Evolutionary conservation across 2,113 vertebrate species (phyloP).

Genomic region (Canis aureus): DNA sequence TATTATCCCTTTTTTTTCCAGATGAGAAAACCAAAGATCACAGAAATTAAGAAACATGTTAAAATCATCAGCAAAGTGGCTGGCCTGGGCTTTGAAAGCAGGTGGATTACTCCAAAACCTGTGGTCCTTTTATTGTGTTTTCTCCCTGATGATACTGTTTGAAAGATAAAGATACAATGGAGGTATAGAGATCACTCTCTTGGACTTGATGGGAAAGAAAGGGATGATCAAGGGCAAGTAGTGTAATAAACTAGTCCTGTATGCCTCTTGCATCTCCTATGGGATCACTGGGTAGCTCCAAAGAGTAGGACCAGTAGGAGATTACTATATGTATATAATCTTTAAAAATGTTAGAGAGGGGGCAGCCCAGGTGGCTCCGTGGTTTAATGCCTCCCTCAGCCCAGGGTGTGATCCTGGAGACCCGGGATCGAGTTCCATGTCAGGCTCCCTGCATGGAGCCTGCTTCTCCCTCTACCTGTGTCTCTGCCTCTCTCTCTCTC

Average conservation of each 20-base stretch:
- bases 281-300: not conserved
- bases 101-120: not conserved
- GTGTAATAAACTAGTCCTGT: not conserved
- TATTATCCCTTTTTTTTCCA: not conserved
- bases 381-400: too few species aligned
- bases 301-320: not conserved
- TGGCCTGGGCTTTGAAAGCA: constrained; percentile 14
- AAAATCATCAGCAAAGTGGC: not conserved
- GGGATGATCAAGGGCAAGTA: too few species aligned
- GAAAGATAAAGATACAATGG: not conserved
- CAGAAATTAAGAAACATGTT: not conserved
- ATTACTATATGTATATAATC: not conserved
- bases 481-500: too few species aligned
- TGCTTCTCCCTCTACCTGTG: too few species aligned
- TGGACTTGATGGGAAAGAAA: not conserved
- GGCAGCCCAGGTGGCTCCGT: too few species aligned
- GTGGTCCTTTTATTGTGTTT: not conserved
- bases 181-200: not conserved
- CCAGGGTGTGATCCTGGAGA: too few species aligned
- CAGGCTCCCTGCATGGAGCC: too few species aligned
- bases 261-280: not conserved
- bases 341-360: not conserved
- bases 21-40: not conserved
- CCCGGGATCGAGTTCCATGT: too few species aligned
- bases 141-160: not conserved